phyloP scores from a whole-genome alignment of 2,113 vertebrate species.

The Mohoua ochrocephala region DNA sequence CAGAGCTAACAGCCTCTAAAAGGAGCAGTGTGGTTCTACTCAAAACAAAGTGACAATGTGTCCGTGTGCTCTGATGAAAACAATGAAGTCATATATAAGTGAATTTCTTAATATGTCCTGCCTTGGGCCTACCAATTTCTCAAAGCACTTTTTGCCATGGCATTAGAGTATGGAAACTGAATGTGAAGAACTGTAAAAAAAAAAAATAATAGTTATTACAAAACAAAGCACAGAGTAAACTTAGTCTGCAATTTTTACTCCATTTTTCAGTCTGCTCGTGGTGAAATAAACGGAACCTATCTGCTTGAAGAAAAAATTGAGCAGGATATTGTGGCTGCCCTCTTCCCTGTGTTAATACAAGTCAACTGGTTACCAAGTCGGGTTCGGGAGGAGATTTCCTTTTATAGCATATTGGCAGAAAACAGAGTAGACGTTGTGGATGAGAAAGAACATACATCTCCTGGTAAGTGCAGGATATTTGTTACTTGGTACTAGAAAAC shows the following conservation, averaged over 20 bases:
- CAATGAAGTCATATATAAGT: not conserved
- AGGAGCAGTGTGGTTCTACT: not conserved
- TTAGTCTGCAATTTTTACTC: not conserved
- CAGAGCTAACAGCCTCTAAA: not conserved
- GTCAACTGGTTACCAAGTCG: not conserved
- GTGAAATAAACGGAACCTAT: not conserved
- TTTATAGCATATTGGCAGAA: not conserved
- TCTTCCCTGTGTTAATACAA: not conserved
- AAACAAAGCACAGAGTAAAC: not conserved
- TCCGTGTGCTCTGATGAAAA: not conserved
- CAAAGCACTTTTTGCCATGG: not conserved
- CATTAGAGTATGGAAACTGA: not conserved
- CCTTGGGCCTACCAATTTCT: not conserved
- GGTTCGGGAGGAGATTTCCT: not conserved
- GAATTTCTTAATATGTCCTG: not conserved
- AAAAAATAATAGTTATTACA: not conserved
- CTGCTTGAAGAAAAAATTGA: not conserved
- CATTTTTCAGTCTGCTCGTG: not conserved
- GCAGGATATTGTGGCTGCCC: not conserved
- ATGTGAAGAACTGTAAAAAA: not conserved
- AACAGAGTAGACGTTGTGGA: not conserved
- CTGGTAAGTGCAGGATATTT: fast-evolving
- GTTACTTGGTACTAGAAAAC: not conserved
- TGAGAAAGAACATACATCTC: not conserved
- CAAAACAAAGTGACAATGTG: not conserved